A percentile compares a stretch with the other conserved stretches of the same genome.
phyloP scores from a whole-genome alignment of 2,888 invertebrate species.

The Xestia rhomboidea region DNA sequence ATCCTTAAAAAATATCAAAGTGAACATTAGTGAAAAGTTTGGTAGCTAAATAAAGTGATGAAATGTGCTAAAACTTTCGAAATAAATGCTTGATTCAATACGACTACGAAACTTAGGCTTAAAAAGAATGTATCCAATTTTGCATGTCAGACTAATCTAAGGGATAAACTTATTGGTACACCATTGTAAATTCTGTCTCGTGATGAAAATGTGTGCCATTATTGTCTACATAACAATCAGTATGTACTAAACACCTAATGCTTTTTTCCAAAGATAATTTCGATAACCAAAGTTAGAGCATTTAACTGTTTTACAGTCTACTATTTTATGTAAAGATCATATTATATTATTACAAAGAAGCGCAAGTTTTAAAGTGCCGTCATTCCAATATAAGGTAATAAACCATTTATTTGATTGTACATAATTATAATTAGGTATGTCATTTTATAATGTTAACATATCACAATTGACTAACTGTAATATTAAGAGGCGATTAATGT shows the following conservation, averaged over 20 bases:
- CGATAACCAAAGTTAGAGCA: constrained; percentile 72
- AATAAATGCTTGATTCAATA: constrained; percentile 59
- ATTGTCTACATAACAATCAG: constrained; percentile 45
- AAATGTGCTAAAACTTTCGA: constrained; percentile 66
- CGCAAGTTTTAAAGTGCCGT: constrained; percentile 43
- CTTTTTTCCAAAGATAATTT: constrained; percentile 73
- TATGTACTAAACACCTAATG: constrained; percentile 70
- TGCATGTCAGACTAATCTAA: constrained; percentile 56
- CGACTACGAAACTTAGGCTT: constrained; percentile 53
- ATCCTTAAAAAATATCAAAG: constrained; percentile 45
- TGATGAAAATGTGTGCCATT: constrained; percentile 73
- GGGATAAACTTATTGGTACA: constrained; percentile 31
- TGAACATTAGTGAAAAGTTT: constrained; percentile 54
- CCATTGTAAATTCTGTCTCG: constrained; percentile 50
- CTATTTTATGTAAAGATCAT: constrained; percentile 49
- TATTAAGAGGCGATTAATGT: constrained; percentile 45
- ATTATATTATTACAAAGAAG: constrained; percentile 42
- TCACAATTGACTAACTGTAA: constrained; percentile 55
- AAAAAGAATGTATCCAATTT: constrained; percentile 56
- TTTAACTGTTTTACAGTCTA: constrained; percentile 52
- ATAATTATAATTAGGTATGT: constrained; percentile 55
- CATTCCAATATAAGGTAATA: constrained; percentile 64
- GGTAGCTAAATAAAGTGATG: constrained; percentile 52
- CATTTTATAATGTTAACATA: constrained; percentile 62
- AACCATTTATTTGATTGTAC: constrained; percentile 55